Evolutionary conservation across 2,113 vertebrate genomes (phyloP), one percentile per base, ranked within the genome.

Genomic region (Amblyornis subalaris): DNA sequence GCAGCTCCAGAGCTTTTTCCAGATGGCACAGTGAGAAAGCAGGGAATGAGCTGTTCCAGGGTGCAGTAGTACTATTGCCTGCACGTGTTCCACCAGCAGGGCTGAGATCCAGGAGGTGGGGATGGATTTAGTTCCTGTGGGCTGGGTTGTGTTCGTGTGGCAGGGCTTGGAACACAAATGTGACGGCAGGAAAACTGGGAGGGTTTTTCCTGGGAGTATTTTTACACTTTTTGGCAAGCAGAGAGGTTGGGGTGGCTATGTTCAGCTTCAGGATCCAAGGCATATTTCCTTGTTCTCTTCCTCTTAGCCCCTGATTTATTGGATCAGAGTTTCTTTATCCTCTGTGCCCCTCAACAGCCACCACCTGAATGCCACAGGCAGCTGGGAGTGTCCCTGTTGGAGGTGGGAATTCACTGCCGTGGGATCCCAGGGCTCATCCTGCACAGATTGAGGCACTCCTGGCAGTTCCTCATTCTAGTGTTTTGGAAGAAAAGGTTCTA

Each of bases 11-110:
- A 88, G 50, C 6, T 83, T 90, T 85, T 73, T 85, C 89, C 93
- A 95, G 79, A 69, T 94, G 92, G 81, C 77, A 81, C 22, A 71
- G 79, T 83, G 89, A 89, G 87, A 89, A 93, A 79, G 50, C 6
- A 7, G 76, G 90, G 85, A 82, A 61, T 91, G 76, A 75, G 88
- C 86, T 38, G 21, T 80, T 74, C 76, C 54, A 38, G 84, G 58
- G 64, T 84, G 84, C 80, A 65, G 92, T 57, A 70, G 48, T 94
- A 77, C 64, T 92, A 45, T 51, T 91, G 76, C 85, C 55, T 93
- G 95, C n/a, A 5, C 14, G 14, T 85, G 75, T 92, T 82, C 42
- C 45, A 55, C 65, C 93, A 94, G 86, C 87, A 93, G 85, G 71
- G 88, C 84, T 89, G 83, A 51, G 73, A 62, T 44, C 82, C 83